These are phyloP conservation scores for Eulemur macaco DNA, from an alignment of 2,113 vertebrate genomes.

Conservation along the genomic window DNA sequence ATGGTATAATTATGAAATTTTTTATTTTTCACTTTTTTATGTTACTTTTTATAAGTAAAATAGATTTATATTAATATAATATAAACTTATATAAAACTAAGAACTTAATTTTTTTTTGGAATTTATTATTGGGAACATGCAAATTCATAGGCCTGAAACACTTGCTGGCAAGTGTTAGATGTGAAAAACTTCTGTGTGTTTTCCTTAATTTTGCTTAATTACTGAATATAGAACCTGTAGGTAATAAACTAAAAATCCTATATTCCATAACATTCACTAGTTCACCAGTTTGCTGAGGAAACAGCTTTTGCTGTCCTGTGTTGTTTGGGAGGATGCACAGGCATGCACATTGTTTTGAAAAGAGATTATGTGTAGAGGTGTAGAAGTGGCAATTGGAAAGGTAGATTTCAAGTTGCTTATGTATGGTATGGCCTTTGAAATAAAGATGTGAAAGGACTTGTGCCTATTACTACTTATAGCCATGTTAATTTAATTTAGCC, in stretches of 20 bases:
- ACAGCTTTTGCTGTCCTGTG: neutral
- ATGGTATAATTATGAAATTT: neutral
- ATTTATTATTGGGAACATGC: conserved; percentile 36
- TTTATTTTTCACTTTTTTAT: conserved; percentile 2
- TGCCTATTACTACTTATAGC: neutral
- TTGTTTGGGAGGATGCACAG: neutral
- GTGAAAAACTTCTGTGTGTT: neutral
- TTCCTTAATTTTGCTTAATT: conserved; percentile 26
- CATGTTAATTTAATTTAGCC: neutral
- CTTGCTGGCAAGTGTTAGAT: neutral
- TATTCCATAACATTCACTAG: neutral
- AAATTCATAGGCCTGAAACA: neutral
- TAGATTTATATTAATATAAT: neutral
- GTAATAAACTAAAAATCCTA: neutral
- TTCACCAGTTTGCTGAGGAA: neutral
- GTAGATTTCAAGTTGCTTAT: neutral
- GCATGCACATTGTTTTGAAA: neutral
- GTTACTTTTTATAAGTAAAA: conserved; percentile 38
- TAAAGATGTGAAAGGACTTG: neutral
- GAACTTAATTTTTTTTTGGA: conserved; percentile 47
- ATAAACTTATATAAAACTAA: neutral
- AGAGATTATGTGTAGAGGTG: neutral
- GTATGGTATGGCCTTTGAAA: neutral
- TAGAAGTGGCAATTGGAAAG: neutral
- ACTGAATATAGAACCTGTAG: neutral